Base-by-base conservation (phyloP, 2,797 vertebrate species). In the Crypturellus tataupa region DNA sequence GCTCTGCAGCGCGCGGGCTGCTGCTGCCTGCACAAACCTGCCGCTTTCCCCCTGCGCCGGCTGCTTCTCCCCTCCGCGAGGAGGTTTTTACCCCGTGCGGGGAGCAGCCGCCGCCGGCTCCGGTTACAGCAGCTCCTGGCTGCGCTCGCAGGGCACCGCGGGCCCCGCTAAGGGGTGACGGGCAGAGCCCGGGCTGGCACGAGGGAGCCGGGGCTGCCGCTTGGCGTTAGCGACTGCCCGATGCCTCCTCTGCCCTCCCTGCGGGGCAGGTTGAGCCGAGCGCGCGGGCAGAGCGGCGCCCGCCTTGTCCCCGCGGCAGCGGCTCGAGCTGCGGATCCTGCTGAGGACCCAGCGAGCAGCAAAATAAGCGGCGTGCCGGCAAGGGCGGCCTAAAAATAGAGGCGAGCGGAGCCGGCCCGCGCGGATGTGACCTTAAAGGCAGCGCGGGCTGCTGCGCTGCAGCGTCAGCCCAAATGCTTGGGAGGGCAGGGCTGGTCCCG, bases 21-120 rank as follows among this genome's bases (percentile, higher is more conserved):
- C 93, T 95, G 88, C 85, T 20, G 29, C 60, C 93, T 92, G 96
- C 94, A 93, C 63, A 89, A 85, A 69, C 16, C 62, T 47, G 62
- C 79, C 72, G 42, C 44, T 76, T 93, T 80, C 44, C 75, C 83
- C 70, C 25, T 7, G 59, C 67, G 29, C 65, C 62, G 81, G 27
- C 58, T 95, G 69, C 49, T 60, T 24, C 65, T 39, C 15, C 40
- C 71, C 55, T 62, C 27, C 68, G 40, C 18, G 39, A 73, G 67
- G 27, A 95, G 47, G 87, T 40, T 40, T 13, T 40, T n/a, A n/a
- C 85, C 62, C 59, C 70, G 59, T 15, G 46, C 69, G 3, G 42
- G 80, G 65, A 83, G 40, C 70, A 62, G 65, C 79, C 83, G 29
- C 29, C 12, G 10, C 56, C 31, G 55, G 49, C 56, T 85, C 69